Evolutionary conservation across 2,797 vertebrate genomes (phyloP).

Genomic region (Malacoctenus gilli): DNA sequence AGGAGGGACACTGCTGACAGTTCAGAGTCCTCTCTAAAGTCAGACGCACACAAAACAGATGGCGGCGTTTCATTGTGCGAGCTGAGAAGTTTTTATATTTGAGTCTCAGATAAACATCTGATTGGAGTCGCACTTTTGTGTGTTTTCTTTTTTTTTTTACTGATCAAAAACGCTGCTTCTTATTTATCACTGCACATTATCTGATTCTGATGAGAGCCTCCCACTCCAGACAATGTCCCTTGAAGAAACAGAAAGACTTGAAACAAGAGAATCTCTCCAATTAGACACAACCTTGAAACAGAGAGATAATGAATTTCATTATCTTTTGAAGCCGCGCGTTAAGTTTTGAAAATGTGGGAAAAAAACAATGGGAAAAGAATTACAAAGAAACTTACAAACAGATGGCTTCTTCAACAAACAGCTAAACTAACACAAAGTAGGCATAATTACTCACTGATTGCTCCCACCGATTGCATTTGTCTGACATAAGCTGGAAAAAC

Average conservation of each 20-base stretch:
- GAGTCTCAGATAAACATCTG: constrained; percentile 73
- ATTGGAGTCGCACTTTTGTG: constrained; percentile 67
- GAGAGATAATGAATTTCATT: constrained; percentile 72
- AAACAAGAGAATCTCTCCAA: constrained; percentile 77
- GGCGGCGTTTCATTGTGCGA: constrained; percentile 74
- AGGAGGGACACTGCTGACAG: constrained; percentile 70
- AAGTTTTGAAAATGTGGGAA: constrained; percentile 75
- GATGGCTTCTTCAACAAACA: constrained; percentile 72
- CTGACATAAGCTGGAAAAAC: constrained; percentile 65
- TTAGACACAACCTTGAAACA: constrained; percentile 74
- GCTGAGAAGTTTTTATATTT: constrained; percentile 74
- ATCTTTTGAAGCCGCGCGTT: constrained; percentile 72
- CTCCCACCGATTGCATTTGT: constrained; percentile 48
- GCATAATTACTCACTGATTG: constrained; percentile 62
- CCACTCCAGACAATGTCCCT: constrained; percentile 66
- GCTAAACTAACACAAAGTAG: constrained; percentile 56
- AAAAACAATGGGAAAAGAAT: constrained; percentile 70
- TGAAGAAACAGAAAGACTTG: constrained; percentile 75
- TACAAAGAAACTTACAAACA: constrained; percentile 72
- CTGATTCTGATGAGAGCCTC: constrained; percentile 71
- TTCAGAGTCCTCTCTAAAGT: constrained; percentile 67
- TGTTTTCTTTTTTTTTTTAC: constrained; percentile 60
- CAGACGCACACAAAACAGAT: constrained; percentile 79
- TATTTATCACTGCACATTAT: constrained; percentile 74
- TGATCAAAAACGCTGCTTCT: constrained; percentile 73